Conservation (phyloP, 1,140 invertebrate species). For the Andricus grossulariae region DNA sequence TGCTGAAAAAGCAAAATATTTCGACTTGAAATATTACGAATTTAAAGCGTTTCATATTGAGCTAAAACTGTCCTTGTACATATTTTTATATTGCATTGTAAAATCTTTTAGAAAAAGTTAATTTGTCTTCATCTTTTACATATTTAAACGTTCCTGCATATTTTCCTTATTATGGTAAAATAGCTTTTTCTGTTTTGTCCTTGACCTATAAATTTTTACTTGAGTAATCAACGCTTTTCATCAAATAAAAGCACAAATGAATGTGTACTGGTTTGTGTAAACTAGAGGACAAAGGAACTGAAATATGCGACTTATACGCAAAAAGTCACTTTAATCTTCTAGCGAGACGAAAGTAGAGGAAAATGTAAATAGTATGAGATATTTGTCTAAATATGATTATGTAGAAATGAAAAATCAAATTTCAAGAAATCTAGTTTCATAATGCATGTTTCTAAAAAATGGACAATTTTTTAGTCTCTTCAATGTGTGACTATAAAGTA, state of each 20-base stretch:
- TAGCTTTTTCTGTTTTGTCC: slow-evolving; percentile 17
- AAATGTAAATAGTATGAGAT: background rate
- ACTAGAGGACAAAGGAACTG: slow-evolving; percentile 14
- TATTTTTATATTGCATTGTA: background rate
- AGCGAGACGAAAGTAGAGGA: background rate
- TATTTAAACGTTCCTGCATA: background rate
- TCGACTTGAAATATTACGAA: too few relatives aligned
- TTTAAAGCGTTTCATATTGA: too few relatives aligned
- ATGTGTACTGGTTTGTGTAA: slow-evolving; percentile 3
- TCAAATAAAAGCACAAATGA: slow-evolving; percentile 18
- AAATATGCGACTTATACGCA: slow-evolving; percentile 5
- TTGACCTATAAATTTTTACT: slow-evolving; percentile 29
- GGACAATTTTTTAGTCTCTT: too few relatives aligned
- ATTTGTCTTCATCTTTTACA: background rate
- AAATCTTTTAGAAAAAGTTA: background rate
- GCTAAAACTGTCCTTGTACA: too few relatives aligned
- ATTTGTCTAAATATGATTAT: background rate
- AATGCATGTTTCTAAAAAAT: too few relatives aligned
- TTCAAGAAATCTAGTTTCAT: too few relatives aligned
- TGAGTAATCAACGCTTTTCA: slow-evolving; percentile 19
- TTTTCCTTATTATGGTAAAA: slow-evolving; percentile 36
- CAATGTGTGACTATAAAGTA: too few relatives aligned
- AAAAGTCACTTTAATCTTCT: slow-evolving; percentile 5
- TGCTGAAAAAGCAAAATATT: too few relatives aligned
- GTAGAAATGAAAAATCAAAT: background rate